Percentiles rank a stretch among this genome's conserved stretches.
These are phyloP conservation scores for Actinostola sp. DNA, from an alignment of 92 coral and sea anemone species.

Conservation along the genomic window DNA sequence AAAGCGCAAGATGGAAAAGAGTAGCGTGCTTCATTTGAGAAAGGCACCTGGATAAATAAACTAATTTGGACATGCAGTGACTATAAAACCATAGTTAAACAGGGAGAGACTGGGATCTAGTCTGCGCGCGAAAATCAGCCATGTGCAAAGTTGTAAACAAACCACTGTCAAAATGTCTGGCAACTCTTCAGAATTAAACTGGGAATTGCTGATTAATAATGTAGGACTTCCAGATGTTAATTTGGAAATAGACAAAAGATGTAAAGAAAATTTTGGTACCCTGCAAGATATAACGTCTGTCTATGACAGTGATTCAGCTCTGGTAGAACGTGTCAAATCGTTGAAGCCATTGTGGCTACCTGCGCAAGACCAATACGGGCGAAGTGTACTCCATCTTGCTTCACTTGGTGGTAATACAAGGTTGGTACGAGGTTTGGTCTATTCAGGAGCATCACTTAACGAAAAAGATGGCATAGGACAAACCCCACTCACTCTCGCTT, in stretches of 20 bases:
- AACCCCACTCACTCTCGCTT: constrained; percentile 47
- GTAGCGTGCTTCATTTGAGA: too few species aligned
- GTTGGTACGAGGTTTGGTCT: constrained; percentile 27
- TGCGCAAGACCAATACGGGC: constrained; percentile 26
- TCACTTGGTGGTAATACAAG: constrained; percentile 24
- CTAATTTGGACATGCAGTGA: too few species aligned
- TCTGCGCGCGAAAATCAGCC: too few species aligned
- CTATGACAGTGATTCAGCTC: not conserved
- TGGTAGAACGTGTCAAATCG: not conserved
- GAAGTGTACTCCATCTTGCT: constrained; percentile 43
- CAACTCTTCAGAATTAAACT: not conserved
- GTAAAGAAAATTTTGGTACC: not conserved
- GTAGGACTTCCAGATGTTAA: not conserved
- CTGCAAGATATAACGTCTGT: constrained; percentile 14
- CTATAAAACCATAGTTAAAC: too few species aligned
- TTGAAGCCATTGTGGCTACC: constrained; percentile 21
- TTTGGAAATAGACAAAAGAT: not conserved
- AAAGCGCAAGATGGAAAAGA: too few species aligned
- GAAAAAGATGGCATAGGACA: constrained; percentile 51
- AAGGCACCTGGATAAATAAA: too few species aligned
- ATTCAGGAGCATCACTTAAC: constrained; percentile 34
- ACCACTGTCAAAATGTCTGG: not conserved
- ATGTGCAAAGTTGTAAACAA: too few species aligned
- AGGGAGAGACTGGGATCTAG: too few species aligned
- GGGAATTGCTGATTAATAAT: not conserved